A percentile compares a stretch with the other conserved stretches of the same genome.
phyloP scores from a whole-genome alignment of 1,140 invertebrate species.

The Carcinoscorpius rotundicauda region DNA sequence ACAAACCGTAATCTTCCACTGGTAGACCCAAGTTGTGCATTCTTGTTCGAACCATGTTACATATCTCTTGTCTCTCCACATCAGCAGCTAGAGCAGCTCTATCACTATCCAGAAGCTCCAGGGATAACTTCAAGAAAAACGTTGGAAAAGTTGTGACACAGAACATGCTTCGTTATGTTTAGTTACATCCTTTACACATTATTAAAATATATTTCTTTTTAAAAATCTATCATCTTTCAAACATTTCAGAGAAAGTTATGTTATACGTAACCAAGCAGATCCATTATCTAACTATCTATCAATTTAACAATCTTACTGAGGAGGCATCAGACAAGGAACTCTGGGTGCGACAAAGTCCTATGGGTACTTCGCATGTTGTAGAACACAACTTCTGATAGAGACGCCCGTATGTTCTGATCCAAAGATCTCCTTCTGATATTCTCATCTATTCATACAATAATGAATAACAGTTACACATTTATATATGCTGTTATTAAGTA shows the following conservation, averaged over 20 bases:
- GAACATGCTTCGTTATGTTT: too few relatives aligned
- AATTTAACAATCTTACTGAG: constrained; percentile 11
- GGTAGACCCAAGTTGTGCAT: constrained; percentile 89
- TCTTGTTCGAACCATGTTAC: constrained; percentile 78
- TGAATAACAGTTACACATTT: too few relatives aligned
- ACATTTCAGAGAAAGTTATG: too few relatives aligned
- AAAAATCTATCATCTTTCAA: too few relatives aligned
- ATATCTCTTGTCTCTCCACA: constrained; percentile 77
- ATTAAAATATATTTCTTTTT: too few relatives aligned
- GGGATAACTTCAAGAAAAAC: too few relatives aligned
- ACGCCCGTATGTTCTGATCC: constrained; percentile 93
- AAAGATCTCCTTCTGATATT: constrained; percentile 92
- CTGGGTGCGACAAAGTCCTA: constrained; percentile 93
- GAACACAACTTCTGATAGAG: constrained; percentile 96
- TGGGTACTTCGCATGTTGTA: constrained; percentile 96
- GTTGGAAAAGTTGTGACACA: too few relatives aligned
- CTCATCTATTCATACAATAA: constrained; percentile 49
- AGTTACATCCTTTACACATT: too few relatives aligned
- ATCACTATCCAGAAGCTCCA: neutral
- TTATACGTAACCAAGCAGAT: too few relatives aligned
- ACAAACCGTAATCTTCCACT: constrained; percentile 56
- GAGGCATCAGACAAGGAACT: constrained; percentile 42
- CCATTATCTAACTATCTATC: too few relatives aligned
- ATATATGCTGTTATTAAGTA: too few relatives aligned
- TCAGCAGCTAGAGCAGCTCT: constrained; percentile 5